A percentile compares a stretch with the other conserved stretches of the same genome.
Conservation (phyloP, 2,113 vertebrate species). For the Perca fluviatilis region DNA sequence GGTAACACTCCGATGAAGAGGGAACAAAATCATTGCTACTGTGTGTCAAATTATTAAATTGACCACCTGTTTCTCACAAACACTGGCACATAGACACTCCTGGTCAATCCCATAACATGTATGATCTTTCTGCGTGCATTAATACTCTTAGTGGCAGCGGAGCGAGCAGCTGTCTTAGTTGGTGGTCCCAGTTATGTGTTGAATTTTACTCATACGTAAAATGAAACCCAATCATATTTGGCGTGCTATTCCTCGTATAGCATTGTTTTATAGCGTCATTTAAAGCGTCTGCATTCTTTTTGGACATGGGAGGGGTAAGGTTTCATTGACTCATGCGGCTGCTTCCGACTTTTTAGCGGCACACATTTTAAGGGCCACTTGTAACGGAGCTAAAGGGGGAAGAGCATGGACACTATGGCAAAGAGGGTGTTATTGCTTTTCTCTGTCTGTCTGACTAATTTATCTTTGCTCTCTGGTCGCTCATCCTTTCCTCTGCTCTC, state of each 20-base stretch:
- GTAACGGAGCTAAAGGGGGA: slow-evolving; percentile 24
- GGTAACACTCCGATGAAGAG: slow-evolving; percentile 42
- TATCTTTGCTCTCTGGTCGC: slow-evolving; percentile 21
- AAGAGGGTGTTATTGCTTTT: slow-evolving; percentile 39
- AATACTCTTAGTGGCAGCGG: background rate
- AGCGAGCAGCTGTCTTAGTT: slow-evolving; percentile 66
- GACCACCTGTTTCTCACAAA: slow-evolving; percentile 68
- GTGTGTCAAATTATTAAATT: slow-evolving; percentile 66
- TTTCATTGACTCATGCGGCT: slow-evolving; percentile 51
- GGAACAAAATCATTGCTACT: slow-evolving; percentile 66
- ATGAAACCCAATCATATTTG: slow-evolving; percentile 63
- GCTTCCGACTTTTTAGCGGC: slow-evolving; percentile 23
- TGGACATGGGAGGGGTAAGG: slow-evolving; percentile 38
- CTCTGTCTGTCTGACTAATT: slow-evolving; percentile 19
- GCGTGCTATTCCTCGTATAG: slow-evolving; percentile 17
- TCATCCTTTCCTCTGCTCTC: slow-evolving; percentile 65
- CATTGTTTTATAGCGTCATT: slow-evolving; percentile 55
- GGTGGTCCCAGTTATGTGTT: slow-evolving; percentile 67
- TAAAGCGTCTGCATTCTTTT: slow-evolving; percentile 64
- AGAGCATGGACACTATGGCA: background rate
- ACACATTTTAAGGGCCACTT: slow-evolving; percentile 46
- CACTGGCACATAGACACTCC: slow-evolving; percentile 21
- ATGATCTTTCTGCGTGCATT: slow-evolving; percentile 31
- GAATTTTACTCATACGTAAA: slow-evolving; percentile 67
- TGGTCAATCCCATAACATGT: slow-evolving; percentile 19